A percentile compares a stretch with the other conserved stretches of the same genome.
These are phyloP conservation scores for Crax fasciolata DNA, from an alignment of 2,797 vertebrate species.

Conservation along the genomic window DNA sequence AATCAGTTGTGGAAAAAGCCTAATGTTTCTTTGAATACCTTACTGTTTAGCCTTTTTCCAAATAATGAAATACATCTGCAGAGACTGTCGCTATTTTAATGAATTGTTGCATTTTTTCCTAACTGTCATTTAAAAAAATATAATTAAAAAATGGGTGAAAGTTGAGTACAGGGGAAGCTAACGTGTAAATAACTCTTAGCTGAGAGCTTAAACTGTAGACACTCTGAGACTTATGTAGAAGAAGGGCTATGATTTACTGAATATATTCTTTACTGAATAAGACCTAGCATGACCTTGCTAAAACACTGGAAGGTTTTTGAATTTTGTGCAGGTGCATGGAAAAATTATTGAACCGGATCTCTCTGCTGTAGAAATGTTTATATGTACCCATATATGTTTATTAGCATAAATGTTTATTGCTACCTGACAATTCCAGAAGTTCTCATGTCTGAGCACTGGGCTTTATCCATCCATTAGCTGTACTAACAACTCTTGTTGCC, in stretches of 20 bases:
- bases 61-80: not conserved
- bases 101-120: not conserved
- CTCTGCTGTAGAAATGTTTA: not conserved
- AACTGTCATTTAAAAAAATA: not conserved
- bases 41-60: not conserved
- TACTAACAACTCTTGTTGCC: not conserved
- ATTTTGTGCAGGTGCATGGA: not conserved
- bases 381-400: not conserved
- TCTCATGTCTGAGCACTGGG: not conserved
- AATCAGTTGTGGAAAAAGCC: not conserved
- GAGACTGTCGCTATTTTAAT: not conserved
- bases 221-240: not conserved
- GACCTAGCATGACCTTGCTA: not conserved
- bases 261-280: not conserved
- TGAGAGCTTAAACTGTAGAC: not conserved
- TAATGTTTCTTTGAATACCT: rapidly evolving
- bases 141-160: not conserved
- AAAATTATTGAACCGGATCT: not conserved
- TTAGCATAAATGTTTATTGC: not conserved
- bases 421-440: not conserved
- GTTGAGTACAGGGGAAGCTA: not conserved
- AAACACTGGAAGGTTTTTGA: not conserved
- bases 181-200: not conserved
- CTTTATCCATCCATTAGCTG: not conserved
- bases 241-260: not conserved